phyloP scores from a whole-genome alignment of 2,113 vertebrate genomes.

The Thalassarche chlororhynchos region DNA sequence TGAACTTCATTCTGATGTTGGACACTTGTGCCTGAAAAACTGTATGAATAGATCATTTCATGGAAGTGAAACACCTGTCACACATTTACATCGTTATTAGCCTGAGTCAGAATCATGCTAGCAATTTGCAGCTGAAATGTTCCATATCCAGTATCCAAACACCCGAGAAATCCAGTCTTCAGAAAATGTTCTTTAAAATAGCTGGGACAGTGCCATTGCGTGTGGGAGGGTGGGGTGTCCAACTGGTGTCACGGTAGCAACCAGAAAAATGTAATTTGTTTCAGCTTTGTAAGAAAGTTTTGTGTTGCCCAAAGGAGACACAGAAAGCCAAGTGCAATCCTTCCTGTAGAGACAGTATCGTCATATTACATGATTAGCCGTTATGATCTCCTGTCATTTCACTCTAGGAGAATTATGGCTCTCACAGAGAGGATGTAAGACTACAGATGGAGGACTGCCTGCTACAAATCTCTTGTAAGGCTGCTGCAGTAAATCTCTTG shows the following conservation, averaged over 20 bases:
- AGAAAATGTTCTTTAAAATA: neutral
- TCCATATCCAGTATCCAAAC: neutral
- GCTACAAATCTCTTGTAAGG: conserved; percentile 74
- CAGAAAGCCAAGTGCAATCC: conserved; percentile 40
- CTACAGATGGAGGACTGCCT: conserved; percentile 68
- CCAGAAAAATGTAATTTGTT: neutral
- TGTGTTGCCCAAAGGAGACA: conserved; percentile 35
- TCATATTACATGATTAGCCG: conserved; percentile 74
- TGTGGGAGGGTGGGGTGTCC: neutral
- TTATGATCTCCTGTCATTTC: conserved; percentile 71
- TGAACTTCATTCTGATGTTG: neutral
- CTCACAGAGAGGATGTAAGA: conserved; percentile 51
- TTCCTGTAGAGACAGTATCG: conserved; percentile 56
- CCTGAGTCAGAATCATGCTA: neutral
- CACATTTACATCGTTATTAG: neutral
- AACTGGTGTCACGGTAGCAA: neutral
- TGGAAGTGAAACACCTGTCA: neutral
- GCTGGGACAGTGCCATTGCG: neutral
- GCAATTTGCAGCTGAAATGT: neutral
- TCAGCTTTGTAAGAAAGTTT: conserved; percentile 40
- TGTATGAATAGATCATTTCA: neutral
- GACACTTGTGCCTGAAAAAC: neutral
- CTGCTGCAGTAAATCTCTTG: conserved; percentile 72
- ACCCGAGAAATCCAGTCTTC: neutral
- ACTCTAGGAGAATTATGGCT: conserved; percentile 63